Percentiles rank a stretch among this genome's conserved stretches.
Evolutionary conservation across 2,888 invertebrate genomes (phyloP).

Genomic region (Gerris lacustris): DNA sequence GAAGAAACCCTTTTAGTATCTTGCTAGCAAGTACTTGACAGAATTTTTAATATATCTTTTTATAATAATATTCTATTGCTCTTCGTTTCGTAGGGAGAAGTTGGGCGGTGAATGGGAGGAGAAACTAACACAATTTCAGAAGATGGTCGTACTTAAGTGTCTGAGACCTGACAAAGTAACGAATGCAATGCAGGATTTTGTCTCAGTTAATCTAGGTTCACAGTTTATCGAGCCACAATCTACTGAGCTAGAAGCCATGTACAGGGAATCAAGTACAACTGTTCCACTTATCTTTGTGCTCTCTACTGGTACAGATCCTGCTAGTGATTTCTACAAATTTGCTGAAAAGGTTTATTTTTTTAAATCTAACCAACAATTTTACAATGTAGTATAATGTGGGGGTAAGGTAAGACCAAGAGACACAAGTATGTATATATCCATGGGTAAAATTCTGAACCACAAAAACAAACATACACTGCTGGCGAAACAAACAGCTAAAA

Average conservation of each 20-base stretch:
- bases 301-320: slow-evolving; percentile 83
- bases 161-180: slow-evolving; percentile 74
- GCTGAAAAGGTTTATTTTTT: slow-evolving; percentile 48
- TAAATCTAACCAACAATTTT: too few species aligned
- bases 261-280: slow-evolving; percentile 61
- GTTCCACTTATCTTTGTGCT: slow-evolving; percentile 78
- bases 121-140: slow-evolving; percentile 57
- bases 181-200: slow-evolving; percentile 63
- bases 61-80: not conserved
- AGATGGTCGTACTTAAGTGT: slow-evolving; percentile 62
- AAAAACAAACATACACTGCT: too few species aligned
- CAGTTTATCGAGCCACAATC: slow-evolving; percentile 78
- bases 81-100: not conserved
- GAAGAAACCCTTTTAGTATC: too few species aligned
- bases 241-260: slow-evolving; percentile 67
- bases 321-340: slow-evolving; percentile 66
- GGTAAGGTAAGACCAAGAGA: too few species aligned
- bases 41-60: too few species aligned
- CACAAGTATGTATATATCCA: too few species aligned
- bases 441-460: too few species aligned
- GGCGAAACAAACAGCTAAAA: too few species aligned
- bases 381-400: too few species aligned
- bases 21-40: too few species aligned
- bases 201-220: slow-evolving; percentile 55
- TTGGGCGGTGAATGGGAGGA: slow-evolving; percentile 41